Evolutionary conservation across 1,140 invertebrate genomes (phyloP).

Genomic region (Lineus longissimus): DNA sequence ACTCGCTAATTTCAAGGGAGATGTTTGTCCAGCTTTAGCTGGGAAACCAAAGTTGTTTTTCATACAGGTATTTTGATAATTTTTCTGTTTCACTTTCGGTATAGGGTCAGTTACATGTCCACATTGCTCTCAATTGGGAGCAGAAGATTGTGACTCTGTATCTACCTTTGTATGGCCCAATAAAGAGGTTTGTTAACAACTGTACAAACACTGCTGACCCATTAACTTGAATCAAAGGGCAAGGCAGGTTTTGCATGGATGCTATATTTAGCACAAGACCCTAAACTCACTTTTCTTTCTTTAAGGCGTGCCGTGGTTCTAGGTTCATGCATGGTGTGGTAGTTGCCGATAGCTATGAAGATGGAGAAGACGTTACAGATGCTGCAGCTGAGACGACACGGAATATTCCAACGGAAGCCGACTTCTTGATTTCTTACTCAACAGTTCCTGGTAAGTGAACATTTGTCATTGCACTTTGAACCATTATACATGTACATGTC

Average conservation of each 20-base stretch:
- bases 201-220: no score
- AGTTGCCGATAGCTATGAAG: constrained; percentile 25
- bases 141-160: background rate
- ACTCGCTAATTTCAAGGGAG: constrained; percentile 72
- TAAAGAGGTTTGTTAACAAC: no score
- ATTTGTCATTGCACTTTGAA: background rate
- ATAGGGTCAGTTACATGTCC: no score
- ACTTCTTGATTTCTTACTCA: constrained; percentile 88
- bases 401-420: constrained; percentile 82
- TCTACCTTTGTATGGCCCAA: no score
- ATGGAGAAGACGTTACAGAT: constrained; percentile 21
- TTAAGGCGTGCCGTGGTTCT: constrained; percentile 40
- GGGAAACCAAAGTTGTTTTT: constrained; percentile 45
- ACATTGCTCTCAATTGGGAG: background rate
- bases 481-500: background rate
- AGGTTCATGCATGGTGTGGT: constrained; percentile 31
- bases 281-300: no score
- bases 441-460: constrained; percentile 68
- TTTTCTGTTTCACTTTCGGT: no score
- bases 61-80: constrained; percentile 28
- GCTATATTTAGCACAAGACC: no score
- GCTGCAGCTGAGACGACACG: constrained; percentile 53
- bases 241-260: no score
- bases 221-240: no score
- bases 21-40: constrained; percentile 20